Base-by-base conservation (phyloP, 2,113 vertebrate species). In the Caranx melampygus region DNA sequence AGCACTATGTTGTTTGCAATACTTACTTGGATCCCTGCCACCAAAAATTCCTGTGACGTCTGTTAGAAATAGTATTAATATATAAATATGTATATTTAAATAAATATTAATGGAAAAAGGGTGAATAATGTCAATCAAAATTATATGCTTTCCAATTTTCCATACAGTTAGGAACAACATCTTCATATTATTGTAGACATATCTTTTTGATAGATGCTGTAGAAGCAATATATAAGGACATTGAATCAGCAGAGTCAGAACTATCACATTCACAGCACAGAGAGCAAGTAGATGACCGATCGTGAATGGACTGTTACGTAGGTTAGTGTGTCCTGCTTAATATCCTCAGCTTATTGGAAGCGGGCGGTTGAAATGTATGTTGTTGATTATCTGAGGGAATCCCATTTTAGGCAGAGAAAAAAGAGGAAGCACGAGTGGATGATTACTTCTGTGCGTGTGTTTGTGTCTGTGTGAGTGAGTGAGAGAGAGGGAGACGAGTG, bases 301-400 rank as follows among this genome's bases (percentile, higher is more conserved):
- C 34, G 15, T 71, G 40, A 65, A 73, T 67, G 20, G 60, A 66
- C 59, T 64, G 34, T 85, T 57, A 13, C 13, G 44, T 54, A 5
- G 37, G 37, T 8, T 42, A 2, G 26, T 47, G 14, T 55, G 58
- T 67, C 15, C 45, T 68, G 14, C 40, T 64, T 73, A 47, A 65
- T 40, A n/a, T 72, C 54, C 72, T 55, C n/a, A 42, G 64, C 52
- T 49, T 51, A 73, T 52, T 69, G 13, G 44, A 72, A 79, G 72
- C 55, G 45, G 58, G 44, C 77, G 59, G 67, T 72, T 57, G 3
- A 74, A 60, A 67, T 82, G 10, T 64, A 74, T 86, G 68, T 58
- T 72, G 52, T 47, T 67, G 68, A 72, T 79, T 40, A 78, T 86
- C 49, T 75, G 73, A 77, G n/a, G 44, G 49, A 74, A 72, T 70